Evolutionary conservation across 2,888 invertebrate species (phyloP).

Genomic region (Carpatolechia fugitivella): DNA sequence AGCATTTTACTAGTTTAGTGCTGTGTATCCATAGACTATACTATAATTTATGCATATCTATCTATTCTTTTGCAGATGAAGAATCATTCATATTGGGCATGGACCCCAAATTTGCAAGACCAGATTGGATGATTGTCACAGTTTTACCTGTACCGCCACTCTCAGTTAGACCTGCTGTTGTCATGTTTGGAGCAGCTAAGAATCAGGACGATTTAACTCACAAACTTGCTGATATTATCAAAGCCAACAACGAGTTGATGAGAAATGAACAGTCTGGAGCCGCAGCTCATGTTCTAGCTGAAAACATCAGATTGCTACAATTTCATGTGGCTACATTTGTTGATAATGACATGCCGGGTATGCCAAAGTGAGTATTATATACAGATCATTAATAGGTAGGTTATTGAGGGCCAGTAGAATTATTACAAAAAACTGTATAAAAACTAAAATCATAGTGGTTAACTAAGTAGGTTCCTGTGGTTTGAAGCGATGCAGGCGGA

Average conservation of each 20-base stretch:
- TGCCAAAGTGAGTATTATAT: constrained; percentile 84
- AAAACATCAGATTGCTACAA: constrained; percentile 98
- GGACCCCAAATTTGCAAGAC: constrained; percentile 98
- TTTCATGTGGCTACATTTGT: constrained; percentile 99
- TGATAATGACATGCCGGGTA: constrained; percentile 99
- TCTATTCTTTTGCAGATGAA: constrained; percentile 83
- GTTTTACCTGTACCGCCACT: constrained; percentile 98
- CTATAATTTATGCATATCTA: neutral
- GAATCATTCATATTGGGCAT: constrained; percentile 96
- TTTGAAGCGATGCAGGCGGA: too few species aligned
- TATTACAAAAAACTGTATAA: too few species aligned
- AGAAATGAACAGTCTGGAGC: constrained; percentile 98
- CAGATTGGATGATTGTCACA: constrained; percentile 99
- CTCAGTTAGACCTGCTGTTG: constrained; percentile 97
- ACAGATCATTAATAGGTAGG: neutral
- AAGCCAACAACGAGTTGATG: constrained; percentile 96
- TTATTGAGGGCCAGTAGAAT: too few species aligned
- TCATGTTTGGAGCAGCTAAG: constrained; percentile 99
- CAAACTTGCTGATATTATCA: constrained; percentile 98
- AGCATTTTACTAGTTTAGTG: too few species aligned
- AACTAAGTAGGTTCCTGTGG: too few species aligned
- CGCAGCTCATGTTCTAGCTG: constrained; percentile 97
- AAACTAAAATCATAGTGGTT: too few species aligned
- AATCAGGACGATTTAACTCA: constrained; percentile 99
- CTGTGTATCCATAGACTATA: neutral